Conservation (phyloP, 2,888 invertebrate genomes). For the Oxyteleia sp. region DNA sequence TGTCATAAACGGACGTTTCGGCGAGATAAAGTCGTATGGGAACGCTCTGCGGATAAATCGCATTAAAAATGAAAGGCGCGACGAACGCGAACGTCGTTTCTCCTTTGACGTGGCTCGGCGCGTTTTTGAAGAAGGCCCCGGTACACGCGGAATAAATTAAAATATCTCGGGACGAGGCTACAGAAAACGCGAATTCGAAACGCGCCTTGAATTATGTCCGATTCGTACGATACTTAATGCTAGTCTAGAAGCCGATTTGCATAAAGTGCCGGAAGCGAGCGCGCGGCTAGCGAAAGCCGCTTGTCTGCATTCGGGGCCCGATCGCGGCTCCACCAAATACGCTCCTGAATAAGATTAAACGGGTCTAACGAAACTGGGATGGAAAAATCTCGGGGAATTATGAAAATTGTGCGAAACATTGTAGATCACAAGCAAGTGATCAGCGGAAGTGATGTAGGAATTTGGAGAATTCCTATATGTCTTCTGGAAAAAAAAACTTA, state of each 20-base stretch:
- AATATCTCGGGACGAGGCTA: constrained; percentile 67
- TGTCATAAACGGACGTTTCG: constrained; percentile 46
- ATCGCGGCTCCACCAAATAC: constrained; percentile 1
- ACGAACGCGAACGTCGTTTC: constrained; percentile 63
- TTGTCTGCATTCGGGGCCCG: constrained; percentile 37
- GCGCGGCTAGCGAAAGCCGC: constrained; percentile 32
- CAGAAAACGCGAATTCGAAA: constrained; percentile 68
- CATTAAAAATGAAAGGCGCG: constrained; percentile 69
- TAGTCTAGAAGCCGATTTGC: constrained; percentile 69
- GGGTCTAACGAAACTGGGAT: neutral
- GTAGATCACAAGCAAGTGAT: too few species aligned
- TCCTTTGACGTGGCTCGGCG: constrained; percentile 66
- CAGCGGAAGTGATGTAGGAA: too few species aligned
- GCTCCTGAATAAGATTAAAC: constrained; percentile 23
- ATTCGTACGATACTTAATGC: constrained; percentile 69
- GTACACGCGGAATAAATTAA: constrained; percentile 72
- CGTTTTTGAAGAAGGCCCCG: constrained; percentile 55
- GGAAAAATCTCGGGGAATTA: constrained; percentile 3
- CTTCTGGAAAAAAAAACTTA: too few species aligned
- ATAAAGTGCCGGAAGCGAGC: constrained; percentile 75
- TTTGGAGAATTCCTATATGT: too few species aligned
- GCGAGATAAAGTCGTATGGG: constrained; percentile 50
- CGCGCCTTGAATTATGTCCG: constrained; percentile 65
- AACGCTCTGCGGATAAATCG: constrained; percentile 58
- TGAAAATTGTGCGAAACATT: too few species aligned